Evolutionary conservation across 2,113 vertebrate genomes (phyloP).

Genomic region (Nycticryphes semicollaris): DNA sequence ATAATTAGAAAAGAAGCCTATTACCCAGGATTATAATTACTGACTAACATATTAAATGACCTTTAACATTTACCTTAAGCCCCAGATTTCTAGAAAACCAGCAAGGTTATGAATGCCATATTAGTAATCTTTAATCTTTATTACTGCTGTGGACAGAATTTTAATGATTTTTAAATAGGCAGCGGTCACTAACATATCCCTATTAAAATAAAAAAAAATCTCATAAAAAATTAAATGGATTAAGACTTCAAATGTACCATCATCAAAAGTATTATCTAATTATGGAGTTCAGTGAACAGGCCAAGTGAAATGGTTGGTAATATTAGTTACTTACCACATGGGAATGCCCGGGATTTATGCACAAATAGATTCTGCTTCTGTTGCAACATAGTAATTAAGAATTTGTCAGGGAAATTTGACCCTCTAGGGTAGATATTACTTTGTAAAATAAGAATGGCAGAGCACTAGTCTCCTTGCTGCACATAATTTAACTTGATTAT

Average conservation of each 20-base stretch:
- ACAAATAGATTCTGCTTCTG: constrained; percentile 95
- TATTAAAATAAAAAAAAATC: constrained; percentile 83
- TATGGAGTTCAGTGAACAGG: constrained; percentile 92
- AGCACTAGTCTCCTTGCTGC: constrained; percentile 83
- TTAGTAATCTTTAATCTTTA: constrained; percentile 88
- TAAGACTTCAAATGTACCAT: constrained; percentile 94
- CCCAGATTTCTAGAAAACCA: constrained; percentile 81
- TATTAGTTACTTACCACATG: constrained; percentile 87
- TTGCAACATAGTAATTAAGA: constrained; percentile 94
- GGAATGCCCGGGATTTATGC: constrained; percentile 89
- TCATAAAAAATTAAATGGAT: constrained; percentile 94
- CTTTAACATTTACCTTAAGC: constrained; percentile 89
- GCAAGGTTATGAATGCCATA: constrained; percentile 85
- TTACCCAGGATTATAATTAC: constrained; percentile 88
- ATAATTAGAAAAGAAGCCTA: constrained; percentile 88
- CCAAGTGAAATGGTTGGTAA: constrained; percentile 82
- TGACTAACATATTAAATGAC: constrained; percentile 90
- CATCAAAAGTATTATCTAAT: constrained; percentile 96
- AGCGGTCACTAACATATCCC: constrained; percentile 83
- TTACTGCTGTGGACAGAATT: constrained; percentile 86
- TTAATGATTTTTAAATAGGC: constrained; percentile 86
- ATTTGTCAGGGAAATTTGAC: constrained; percentile 99
- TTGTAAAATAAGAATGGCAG: constrained; percentile 95
- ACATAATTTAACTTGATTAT: constrained; percentile 99
- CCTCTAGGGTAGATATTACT: constrained; percentile 99